Base-by-base conservation (phyloP, 2,888 invertebrate genomes). In the Syritta pipiens region DNA sequence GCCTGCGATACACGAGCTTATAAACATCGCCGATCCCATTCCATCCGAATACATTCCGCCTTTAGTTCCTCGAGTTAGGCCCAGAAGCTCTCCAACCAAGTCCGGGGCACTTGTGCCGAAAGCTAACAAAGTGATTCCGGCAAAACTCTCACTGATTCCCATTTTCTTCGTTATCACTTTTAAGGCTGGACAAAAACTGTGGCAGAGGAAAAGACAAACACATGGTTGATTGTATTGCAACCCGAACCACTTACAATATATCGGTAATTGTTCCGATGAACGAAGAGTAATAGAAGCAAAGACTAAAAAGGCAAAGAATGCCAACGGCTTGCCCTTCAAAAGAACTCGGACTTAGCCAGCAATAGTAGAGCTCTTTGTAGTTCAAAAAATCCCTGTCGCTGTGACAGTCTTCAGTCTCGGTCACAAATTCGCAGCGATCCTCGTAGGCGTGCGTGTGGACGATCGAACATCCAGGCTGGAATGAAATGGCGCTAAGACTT, bases 101-200 rank as follows among this genome's bases (percentile, higher is more conserved):
- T 94, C 93, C 3, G 93, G 92, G 0, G 93, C 91, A 37, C 93
- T 93, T 85, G 94, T 94, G 14, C 93, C 93, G 85, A 93, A 92
- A 0, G 93, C 93, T 83, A 94, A 85, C 82, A 93, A 89, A n/a
- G 93, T 93, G 5, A 93, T 92, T 2, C 93, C 93, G 5, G 91
- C 91, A 26, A 91, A 88, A 82, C 89, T 91, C 81, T 91, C 90
- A 60, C 91, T 91, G 48, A 92, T 84, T 20, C 85, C 85, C 40
- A 91, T 82, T 0, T 88, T 83, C 48, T 86, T 83, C 0, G 91
- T 88, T 22, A 91, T 88, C 5, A 89, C 88, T 46, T 90, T 87
- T 5, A 91, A 82, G 1, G 90, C 87, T n/a, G 91, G 91, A 72
- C 91, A 91, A 81, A 91, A 90, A 79, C 91, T 91, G 82, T 6